These are phyloP conservation scores for Daubentonia madagascariensis DNA, from an alignment of 2,113 vertebrate genomes.

Conservation along the genomic window DNA sequence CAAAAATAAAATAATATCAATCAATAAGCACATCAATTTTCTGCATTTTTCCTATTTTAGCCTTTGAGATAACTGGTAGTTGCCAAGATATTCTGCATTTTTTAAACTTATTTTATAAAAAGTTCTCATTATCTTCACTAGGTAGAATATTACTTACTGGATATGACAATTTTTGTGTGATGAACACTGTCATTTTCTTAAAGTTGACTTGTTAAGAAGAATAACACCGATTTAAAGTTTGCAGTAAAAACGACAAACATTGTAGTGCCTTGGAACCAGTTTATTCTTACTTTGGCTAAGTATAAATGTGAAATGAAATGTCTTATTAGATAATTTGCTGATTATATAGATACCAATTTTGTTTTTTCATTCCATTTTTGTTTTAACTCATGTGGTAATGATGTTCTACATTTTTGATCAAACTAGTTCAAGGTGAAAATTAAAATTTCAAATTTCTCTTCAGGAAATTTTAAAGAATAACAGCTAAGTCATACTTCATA, in stretches of 20 bases:
- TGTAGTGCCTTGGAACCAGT: background rate
- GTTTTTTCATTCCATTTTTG: background rate
- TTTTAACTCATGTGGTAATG: too few species aligned
- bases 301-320: background rate
- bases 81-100: background rate
- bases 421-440: background rate
- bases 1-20: background rate
- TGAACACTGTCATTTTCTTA: background rate
- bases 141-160: background rate
- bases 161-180: background rate
- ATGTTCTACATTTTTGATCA: background rate
- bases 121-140: background rate
- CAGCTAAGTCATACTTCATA: background rate
- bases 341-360: background rate
- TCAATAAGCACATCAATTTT: background rate
- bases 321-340: background rate
- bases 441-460: background rate
- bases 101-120: background rate
- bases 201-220: background rate
- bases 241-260: background rate
- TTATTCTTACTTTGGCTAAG: background rate
- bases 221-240: background rate
- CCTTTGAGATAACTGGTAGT: background rate
- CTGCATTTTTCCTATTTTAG: background rate
- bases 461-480: background rate